Evolutionary conservation across 2,113 vertebrate genomes (phyloP).

Genomic region (Centropristis striata): DNA sequence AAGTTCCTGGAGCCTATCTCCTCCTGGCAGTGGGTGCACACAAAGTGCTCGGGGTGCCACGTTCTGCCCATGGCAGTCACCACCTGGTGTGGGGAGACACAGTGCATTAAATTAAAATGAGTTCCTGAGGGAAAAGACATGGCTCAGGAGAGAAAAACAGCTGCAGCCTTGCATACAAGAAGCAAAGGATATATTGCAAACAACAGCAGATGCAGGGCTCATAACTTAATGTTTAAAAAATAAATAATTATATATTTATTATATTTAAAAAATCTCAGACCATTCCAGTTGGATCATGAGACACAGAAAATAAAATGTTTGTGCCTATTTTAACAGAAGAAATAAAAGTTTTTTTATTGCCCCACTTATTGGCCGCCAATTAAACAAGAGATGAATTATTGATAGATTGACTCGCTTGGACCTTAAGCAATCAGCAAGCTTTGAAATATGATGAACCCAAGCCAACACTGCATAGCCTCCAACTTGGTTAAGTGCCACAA

Average conservation of each 20-base stretch:
- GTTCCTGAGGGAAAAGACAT: constrained; percentile 11
- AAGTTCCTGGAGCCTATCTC: constrained; percentile 97
- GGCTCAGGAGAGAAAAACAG: constrained; percentile 24
- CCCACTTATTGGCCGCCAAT: background rate
- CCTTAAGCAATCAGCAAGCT: constrained; percentile 11
- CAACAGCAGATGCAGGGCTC: background rate
- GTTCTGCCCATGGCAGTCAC: constrained; percentile 98
- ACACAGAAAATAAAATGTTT: background rate
- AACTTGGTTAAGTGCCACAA: background rate
- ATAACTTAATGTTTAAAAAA: background rate
- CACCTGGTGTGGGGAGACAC: constrained; percentile 85
- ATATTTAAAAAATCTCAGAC: background rate
- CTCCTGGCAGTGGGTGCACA: constrained; percentile 97
- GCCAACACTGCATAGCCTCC: constrained; percentile 10
- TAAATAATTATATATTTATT: background rate
- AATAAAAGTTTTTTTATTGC: background rate
- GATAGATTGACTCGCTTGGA: constrained; percentile 18
- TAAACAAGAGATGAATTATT: constrained; percentile 32
- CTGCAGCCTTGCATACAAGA: constrained; percentile 21
- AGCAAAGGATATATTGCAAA: constrained; percentile 1
- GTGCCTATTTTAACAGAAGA: background rate
- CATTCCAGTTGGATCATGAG: background rate
- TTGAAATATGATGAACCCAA: constrained; percentile 13
- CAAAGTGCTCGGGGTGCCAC: constrained; percentile 98
- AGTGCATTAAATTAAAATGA: constrained; percentile 53